These are phyloP conservation scores for Alitta virens DNA, from an alignment of 2,888 invertebrate genomes.

Conservation along the genomic window DNA sequence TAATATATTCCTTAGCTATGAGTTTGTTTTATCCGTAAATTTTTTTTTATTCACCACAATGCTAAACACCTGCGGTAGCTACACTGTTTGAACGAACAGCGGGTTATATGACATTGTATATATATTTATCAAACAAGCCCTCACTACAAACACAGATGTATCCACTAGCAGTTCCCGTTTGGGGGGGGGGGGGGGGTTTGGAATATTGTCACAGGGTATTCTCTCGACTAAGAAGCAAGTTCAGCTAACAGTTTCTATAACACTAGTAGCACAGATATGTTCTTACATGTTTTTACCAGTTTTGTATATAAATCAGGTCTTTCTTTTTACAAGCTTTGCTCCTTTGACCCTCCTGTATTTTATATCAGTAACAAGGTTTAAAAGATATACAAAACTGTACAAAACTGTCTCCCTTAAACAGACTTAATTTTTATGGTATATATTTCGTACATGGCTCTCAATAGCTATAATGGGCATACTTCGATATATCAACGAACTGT, in stretches of 20 bases:
- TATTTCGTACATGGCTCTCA: background rate
- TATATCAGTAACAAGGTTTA: background rate
- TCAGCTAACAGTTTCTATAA: background rate
- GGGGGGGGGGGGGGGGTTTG: too few relatives aligned
- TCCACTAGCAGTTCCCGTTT: too few relatives aligned
- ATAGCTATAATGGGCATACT: background rate
- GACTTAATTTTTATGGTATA: background rate
- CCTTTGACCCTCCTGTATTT: background rate
- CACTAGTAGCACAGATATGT: conserved; percentile 15
- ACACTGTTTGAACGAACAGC: too few relatives aligned
- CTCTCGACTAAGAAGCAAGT: too few relatives aligned
- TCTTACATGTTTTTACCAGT: background rate
- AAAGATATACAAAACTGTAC: conserved; percentile 16
- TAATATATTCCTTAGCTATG: too few relatives aligned
- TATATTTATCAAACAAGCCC: too few relatives aligned
- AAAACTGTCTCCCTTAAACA: conserved; percentile 6
- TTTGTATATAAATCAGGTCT: conserved; percentile 8
- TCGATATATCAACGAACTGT: conserved; percentile 5
- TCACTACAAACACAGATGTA: too few relatives aligned
- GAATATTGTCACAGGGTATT: too few relatives aligned
- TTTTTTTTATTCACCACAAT: too few relatives aligned
- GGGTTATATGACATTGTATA: too few relatives aligned
- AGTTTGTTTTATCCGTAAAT: too few relatives aligned
- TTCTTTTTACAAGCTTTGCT: conserved; percentile 11
- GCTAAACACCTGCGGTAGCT: too few relatives aligned